A percentile compares a stretch with the other conserved stretches of the same genome.
Evolutionary conservation across 2,113 vertebrate species (phyloP).

Genomic region (Corvus hawaiiensis): DNA sequence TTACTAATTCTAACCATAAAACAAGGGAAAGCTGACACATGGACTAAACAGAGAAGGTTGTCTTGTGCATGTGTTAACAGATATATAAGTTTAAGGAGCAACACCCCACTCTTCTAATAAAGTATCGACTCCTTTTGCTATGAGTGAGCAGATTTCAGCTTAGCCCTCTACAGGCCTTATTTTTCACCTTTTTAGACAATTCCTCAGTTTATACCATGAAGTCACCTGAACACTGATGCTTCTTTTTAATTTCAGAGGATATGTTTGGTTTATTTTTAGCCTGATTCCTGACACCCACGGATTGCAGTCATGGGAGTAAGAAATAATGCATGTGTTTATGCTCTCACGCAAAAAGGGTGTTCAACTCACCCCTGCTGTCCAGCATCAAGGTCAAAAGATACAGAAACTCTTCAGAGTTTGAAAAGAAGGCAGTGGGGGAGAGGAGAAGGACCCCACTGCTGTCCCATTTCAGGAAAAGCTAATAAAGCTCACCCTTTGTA

Average conservation of each 20-base stretch:
- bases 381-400: conserved; percentile 52
- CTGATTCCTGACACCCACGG: not conserved
- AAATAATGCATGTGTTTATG: conserved; percentile 31
- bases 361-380: conserved; percentile 1
- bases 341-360: conserved; percentile 18
- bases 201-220: not conserved
- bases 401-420: not conserved
- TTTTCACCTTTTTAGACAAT: not conserved
- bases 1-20: not conserved
- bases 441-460: conserved; percentile 18
- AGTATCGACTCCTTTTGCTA: not conserved
- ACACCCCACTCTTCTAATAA: not conserved
- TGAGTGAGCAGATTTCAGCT: not conserved
- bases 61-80: not conserved
- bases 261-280: conserved; percentile 53
- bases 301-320: not conserved
- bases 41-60: not conserved
- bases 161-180: not conserved
- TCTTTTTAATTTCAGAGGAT: conserved; percentile 10
- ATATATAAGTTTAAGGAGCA: not conserved
- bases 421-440: conserved; percentile 42
- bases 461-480: conserved; percentile 50
- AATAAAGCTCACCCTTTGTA: conserved; percentile 54
- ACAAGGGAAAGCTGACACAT: not conserved
- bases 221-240: not conserved